Base-by-base conservation (phyloP, 2,113 vertebrate species). In the Notarius quadriscutis region DNA sequence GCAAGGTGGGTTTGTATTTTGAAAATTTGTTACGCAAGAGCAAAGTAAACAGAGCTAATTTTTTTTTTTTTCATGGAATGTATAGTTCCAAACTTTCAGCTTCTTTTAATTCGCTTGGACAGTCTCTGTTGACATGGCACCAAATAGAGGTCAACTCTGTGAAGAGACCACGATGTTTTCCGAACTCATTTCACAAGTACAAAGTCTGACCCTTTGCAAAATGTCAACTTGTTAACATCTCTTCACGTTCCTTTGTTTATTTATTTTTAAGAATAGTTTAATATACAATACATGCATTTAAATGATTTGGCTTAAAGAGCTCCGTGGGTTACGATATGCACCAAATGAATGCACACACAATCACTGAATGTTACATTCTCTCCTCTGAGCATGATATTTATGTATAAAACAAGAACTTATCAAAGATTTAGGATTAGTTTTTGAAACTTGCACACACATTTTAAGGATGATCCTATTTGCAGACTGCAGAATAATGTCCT, bases 81-180 rank as follows among this genome's bases (percentile, higher is more conserved):
- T 86, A 27, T 71, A 10, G 1, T 71, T 81, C 77, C 77, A 69
- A 86, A 48, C 71, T 25, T 71, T 81, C 62, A 0, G 7, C 17
- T 50, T n/a, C 77, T 86, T 77, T 55, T 62, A 60, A 84, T 65
- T 79, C 71, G 58, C 67, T 79, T 62, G 48, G 58, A 57, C 17
- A 30, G 50, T 0, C 14, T 48, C 72, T 53, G 12, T 51, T 80
- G 83, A 25, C 58, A 71, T 55, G 11, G 53, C 5, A 60, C 27
- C 81, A 78, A 25, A 17, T 22, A 17, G 75, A 78, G 0, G 84
- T 88, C 0, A 22, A 22, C n/a, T 79, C 55, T 34, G 55, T 88
- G 89, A 91, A 91, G 88, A 87, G n/a, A 58, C 22, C 67, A 79
- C 27, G 34, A 34, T 34, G 34, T 34, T 34, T 34, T 34, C 34